Conservation (phyloP, 2,113 vertebrate species). For the Dromaius novaehollandiae region DNA sequence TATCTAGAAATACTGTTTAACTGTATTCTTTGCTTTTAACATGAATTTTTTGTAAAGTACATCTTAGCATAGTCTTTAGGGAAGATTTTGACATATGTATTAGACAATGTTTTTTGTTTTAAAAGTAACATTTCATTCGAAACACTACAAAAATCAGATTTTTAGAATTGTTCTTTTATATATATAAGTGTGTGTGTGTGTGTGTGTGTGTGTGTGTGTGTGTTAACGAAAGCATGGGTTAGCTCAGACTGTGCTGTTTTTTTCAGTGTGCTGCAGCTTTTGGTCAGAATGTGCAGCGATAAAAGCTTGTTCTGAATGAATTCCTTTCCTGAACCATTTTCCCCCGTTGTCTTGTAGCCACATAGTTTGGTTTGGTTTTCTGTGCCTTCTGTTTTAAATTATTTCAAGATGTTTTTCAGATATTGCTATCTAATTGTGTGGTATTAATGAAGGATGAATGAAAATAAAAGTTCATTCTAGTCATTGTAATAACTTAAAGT, state of each 20-base stretch:
- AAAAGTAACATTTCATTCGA: background rate
- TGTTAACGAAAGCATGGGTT: conserved; percentile 46
- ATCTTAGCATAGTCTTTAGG: conserved; percentile 24
- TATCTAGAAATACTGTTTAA: conserved; percentile 23
- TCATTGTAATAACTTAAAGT: background rate
- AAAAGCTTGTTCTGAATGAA: conserved; percentile 42
- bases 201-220: background rate
- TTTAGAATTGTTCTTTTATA: conserved; percentile 10
- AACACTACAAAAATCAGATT: conserved; percentile 22
- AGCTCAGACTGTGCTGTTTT: conserved; percentile 37
- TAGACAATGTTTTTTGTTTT: conserved; percentile 23
- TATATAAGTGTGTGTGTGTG: conserved; percentile 16
- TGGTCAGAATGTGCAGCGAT: conserved; percentile 32
- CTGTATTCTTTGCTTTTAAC: conserved; percentile 43
- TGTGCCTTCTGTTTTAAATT: conserved; percentile 80
- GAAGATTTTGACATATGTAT: conserved; percentile 1
- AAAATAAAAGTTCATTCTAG: conserved; percentile 74
- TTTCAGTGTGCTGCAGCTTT: conserved; percentile 39
- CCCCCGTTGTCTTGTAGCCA: conserved; percentile 35
- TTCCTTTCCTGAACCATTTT: conserved; percentile 13
- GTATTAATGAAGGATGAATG: conserved; percentile 68
- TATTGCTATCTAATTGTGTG: conserved; percentile 60
- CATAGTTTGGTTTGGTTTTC: conserved; percentile 70
- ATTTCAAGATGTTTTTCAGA: conserved; percentile 62
- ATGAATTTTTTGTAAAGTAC: conserved; percentile 49